phyloP scores from a whole-genome alignment of 2,888 invertebrate genomes.

The Drosophila leonis region DNA sequence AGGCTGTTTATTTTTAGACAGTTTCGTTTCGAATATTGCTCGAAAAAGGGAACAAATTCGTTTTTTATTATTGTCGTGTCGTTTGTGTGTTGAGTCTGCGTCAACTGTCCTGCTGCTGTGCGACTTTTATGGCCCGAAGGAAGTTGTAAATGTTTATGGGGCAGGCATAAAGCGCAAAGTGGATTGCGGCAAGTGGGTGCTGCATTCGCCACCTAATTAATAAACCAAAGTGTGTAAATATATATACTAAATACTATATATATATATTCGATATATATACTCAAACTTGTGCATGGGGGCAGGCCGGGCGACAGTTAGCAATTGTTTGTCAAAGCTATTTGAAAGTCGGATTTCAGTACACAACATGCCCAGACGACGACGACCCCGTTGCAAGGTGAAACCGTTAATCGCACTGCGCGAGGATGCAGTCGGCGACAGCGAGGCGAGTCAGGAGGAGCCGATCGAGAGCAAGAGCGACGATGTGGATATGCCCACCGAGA shows the following conservation, averaged over 20 bases:
- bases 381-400: constrained; percentile 60
- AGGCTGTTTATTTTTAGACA: constrained; percentile 56
- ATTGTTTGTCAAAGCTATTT: constrained; percentile 26
- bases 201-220: constrained; percentile 65
- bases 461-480: constrained; percentile 35
- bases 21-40: constrained; percentile 47
- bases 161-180: constrained; percentile 49
- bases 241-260: neutral
- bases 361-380: constrained; percentile 69
- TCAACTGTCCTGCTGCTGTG: constrained; percentile 27
- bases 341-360: constrained; percentile 39
- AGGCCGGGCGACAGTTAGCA: constrained; percentile 35
- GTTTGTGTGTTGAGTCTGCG: constrained; percentile 26
- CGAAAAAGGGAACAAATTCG: constrained; percentile 44
- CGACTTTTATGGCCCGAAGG: constrained; percentile 67
- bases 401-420: constrained; percentile 33
- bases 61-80: constrained; percentile 44
- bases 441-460: constrained; percentile 36
- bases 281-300: constrained; percentile 3
- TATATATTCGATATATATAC: constrained; percentile 18
- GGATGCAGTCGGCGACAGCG: constrained; percentile 32
- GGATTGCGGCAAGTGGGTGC: constrained; percentile 22
- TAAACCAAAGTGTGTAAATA: constrained; percentile 68
- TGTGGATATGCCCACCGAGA: neutral
- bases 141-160: constrained; percentile 75